Base-by-base conservation (phyloP, 1,140 invertebrate species). In the Trachymyrmex septentrionalis region DNA sequence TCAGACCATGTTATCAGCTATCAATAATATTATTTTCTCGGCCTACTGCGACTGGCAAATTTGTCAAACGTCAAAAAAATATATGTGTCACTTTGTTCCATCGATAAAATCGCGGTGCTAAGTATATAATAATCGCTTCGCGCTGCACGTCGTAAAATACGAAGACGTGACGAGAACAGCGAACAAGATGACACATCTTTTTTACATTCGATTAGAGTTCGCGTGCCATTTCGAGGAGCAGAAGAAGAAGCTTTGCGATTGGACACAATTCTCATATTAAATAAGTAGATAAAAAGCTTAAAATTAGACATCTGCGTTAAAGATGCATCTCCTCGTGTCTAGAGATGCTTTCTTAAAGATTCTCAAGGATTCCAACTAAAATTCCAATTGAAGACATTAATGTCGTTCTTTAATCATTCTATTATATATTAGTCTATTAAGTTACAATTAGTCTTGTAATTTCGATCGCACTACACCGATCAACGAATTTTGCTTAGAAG, bases 1-100 rank as follows among this genome's bases (percentile, higher is more conserved):
- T n/a, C 75, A 71, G 71, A n/a, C 50, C 55, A 1, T 59, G 21
- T 87, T 91, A 91, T 85, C 67, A 66, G 30, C 16, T 76, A 57
- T 30, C 27, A 38, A 34, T 21, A 10, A 59, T 61, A 34, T 59
- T 73, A 50, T 73, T 9, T 30, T 9, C 3, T 10, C n/a, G 6
- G 21, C 0, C 3, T 34, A n/a, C 7, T 12, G 19, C 38, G 4
- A 1, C 55, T 57, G 21, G 14, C 21, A 34, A 73, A 63, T 75
- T 75, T 61, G 14, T 59, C 69, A 50, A 82, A 30, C 27, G 7
- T 55, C 14, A 48, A 21, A 21, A 9, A 21, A 9, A 9, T n/a
- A 21, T 55, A 16, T 84, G 63, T 12, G 19, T 7, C n/a, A 2
- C 64, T 69, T 27, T 4, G 2, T 44, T n/a, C 1, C 27, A 10